Evolutionary conservation across 2,888 invertebrate genomes (phyloP).

Genomic region (Carpatolechia fugitivella): DNA sequence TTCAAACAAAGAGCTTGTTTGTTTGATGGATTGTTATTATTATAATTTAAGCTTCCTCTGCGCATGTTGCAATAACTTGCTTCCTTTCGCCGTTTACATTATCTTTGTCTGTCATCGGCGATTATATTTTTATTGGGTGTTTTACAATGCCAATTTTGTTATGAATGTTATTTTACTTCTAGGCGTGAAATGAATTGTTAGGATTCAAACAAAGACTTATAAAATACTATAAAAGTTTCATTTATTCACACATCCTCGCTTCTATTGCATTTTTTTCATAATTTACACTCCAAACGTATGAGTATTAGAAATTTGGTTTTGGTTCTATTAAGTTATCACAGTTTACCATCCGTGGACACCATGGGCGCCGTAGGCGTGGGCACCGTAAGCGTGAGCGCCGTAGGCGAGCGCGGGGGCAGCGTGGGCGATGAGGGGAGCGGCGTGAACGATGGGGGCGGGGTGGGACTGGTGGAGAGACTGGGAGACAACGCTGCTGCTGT

Average conservation of each 20-base stretch:
- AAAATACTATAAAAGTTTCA: slow-evolving; percentile 32
- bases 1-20: slow-evolving; percentile 17
- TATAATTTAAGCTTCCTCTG: slow-evolving; percentile 11
- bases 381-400: slow-evolving; percentile 33
- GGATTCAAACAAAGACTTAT: not conserved
- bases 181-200: not conserved
- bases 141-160: not conserved
- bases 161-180: not conserved
- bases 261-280: slow-evolving; percentile 60
- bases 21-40: slow-evolving; percentile 5
- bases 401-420: slow-evolving; percentile 36
- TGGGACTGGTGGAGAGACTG: slow-evolving; percentile 65
- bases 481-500: slow-evolving; percentile 52
- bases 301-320: slow-evolving; percentile 67
- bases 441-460: slow-evolving; percentile 54
- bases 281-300: slow-evolving; percentile 66
- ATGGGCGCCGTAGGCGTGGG: slow-evolving; percentile 34
- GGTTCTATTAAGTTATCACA: slow-evolving; percentile 59
- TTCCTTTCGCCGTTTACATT: slow-evolving; percentile 1
- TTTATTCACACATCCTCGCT: slow-evolving; percentile 77
- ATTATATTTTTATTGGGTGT: slow-evolving; percentile 1
- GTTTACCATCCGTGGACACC: slow-evolving; percentile 65
- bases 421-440: slow-evolving; percentile 39
- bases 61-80: not conserved
- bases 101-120: not conserved